Evolutionary conservation across 2,888 invertebrate genomes (phyloP).

Genomic region (Perithous albicinctus): DNA sequence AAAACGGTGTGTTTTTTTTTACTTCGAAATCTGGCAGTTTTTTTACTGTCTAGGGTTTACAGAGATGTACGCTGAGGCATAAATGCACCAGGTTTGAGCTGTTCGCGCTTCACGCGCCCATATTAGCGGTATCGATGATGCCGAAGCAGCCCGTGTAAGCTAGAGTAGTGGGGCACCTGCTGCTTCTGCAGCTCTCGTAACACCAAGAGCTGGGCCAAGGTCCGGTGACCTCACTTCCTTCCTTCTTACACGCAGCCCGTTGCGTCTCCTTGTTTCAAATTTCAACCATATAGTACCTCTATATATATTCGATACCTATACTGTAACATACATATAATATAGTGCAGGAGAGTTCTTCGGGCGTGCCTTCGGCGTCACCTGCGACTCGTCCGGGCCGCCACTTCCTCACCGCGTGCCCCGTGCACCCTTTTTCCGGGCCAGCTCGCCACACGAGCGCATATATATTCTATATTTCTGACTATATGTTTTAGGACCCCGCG

Average conservation of each 20-base stretch:
- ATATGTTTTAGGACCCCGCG: conserved; percentile 54
- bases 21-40: too few relatives aligned
- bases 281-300: conserved; percentile 15
- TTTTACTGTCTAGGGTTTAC: not conserved
- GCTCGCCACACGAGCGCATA: conserved; percentile 17
- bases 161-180: conserved; percentile 57
- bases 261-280: conserved; percentile 44
- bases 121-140: conserved; percentile 64
- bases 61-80: conserved; percentile 1
- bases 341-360: conserved; percentile 17
- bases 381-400: conserved; percentile 73
- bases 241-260: conserved; percentile 68
- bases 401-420: conserved; percentile 73
- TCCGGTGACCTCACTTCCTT: conserved; percentile 81
- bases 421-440: conserved; percentile 74
- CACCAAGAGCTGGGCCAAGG: conserved; percentile 76
- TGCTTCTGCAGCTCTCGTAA: conserved; percentile 71
- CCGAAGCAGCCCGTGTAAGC: conserved; percentile 38
- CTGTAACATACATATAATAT: conserved; percentile 8
- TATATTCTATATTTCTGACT: conserved; percentile 14
- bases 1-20: too few relatives aligned
- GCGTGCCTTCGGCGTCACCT: conserved; percentile 74
- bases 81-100: conserved; percentile 18
- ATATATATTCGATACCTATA: conserved; percentile 14
- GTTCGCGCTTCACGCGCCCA: conserved; percentile 36